A percentile compares a stretch with the other conserved stretches of the same genome.
Evolutionary conservation across 2,888 invertebrate genomes (phyloP).

Genomic region (Seira sanloemensis): DNA sequence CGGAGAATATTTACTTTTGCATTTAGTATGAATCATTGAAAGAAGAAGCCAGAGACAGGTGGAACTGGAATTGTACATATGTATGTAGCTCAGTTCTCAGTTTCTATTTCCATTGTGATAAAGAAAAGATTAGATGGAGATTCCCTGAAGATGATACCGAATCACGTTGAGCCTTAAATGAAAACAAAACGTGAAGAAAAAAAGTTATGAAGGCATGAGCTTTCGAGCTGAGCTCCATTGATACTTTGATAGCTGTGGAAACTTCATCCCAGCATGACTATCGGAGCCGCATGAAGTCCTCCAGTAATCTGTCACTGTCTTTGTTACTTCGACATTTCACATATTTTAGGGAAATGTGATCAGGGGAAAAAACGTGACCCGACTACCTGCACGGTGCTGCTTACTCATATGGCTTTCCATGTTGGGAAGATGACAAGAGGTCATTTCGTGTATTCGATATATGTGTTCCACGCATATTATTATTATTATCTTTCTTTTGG

Average conservation of each 20-base stretch:
- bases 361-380: slow-evolving; percentile 56
- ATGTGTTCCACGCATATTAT: not conserved
- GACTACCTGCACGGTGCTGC: slow-evolving; percentile 52
- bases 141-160: no score
- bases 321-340: slow-evolving; percentile 61
- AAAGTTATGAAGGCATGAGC: no score
- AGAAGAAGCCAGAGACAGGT: not conserved
- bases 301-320: slow-evolving; percentile 62
- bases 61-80: not conserved
- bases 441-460: slow-evolving; percentile 17
- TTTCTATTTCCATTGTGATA: not conserved
- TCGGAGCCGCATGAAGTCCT: slow-evolving; percentile 55
- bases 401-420: slow-evolving; percentile 26
- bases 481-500: no score
- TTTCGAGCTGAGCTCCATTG: slow-evolving; percentile 42
- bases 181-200: not conserved
- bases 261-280: slow-evolving; percentile 46
- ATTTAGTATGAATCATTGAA: not conserved
- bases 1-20: not conserved
- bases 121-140: no score
- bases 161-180: not conserved
- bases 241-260: slow-evolving; percentile 43
- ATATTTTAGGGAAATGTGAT: slow-evolving; percentile 58
- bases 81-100: no score
- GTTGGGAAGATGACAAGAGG: slow-evolving; percentile 55